Base-by-base conservation (phyloP, 2,797 vertebrate genomes). In the Lutjanus argentimaculatus region DNA sequence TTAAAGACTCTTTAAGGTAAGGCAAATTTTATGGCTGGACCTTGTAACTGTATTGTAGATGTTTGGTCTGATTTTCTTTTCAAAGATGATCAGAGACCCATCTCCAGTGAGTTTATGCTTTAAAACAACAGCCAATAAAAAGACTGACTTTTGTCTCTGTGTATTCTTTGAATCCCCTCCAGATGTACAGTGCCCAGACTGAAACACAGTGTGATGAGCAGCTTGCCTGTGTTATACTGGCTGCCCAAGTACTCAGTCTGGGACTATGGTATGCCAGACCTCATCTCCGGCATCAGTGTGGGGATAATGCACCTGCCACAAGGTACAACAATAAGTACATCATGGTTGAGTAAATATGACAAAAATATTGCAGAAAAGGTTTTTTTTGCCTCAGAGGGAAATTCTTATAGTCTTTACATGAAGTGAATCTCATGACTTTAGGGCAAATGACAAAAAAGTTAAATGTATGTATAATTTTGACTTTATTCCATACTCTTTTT, bases 251-350 rank as follows among this genome's bases (percentile, higher is more conserved):
- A 99, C 88, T 97, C 97, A 0, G 1, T 98, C 59, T 97, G 96
- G 91, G 98, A 99, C 65, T 98, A 98, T 91, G 96, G 98, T 14
- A 95, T 97, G 85, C 96, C 97, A 4, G 99, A 99, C 91, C 93
- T 99, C 2, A 63, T 96, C 49, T 97, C 98, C 0, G 99, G 99
- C 66, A 96, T 99, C 86, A 99, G 98, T 42, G 98, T 99, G 85
- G 99, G 97, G 67, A 99, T 99, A 88, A 98, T 99, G 97, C 98
- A 99, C 86, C 95, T 99, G 64, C 99, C 99, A 75, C 99, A 99
- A 92, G 97, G 99, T 99, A 92, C 92, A 93, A n/a, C 3, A 52
- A 42, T 49, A 36, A 67, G 14, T 22, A 17, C 10, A 52, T 45
- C 2, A 51, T 43, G 13, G 1, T 30, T 3, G 0, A n/a, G 19